These are phyloP conservation scores for Erpobdella octoculata DNA, from an alignment of 2,888 invertebrate genomes.

Conservation along the genomic window DNA sequence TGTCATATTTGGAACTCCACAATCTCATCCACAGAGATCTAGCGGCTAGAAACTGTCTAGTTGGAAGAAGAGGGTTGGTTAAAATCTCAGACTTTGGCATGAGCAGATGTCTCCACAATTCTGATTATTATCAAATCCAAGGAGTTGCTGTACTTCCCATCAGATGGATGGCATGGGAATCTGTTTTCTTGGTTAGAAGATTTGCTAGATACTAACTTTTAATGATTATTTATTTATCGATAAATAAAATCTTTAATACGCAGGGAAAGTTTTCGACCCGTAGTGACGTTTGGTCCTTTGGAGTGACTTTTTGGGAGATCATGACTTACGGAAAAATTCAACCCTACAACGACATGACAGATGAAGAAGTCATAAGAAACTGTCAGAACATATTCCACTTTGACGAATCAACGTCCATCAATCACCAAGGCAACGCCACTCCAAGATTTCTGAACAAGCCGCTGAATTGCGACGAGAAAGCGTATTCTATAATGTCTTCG, in stretches of 20 bases:
- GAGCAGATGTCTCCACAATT: slow-evolving; percentile 24
- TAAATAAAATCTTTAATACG: background rate
- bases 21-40: slow-evolving; percentile 12
- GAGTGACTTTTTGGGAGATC: slow-evolving; percentile 78
- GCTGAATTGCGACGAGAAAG: background rate
- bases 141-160: slow-evolving; percentile 72
- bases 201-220: background rate
- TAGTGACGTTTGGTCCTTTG: slow-evolving; percentile 53
- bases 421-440: background rate
- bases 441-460: background rate
- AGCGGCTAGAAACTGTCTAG: slow-evolving; percentile 9
- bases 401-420: background rate
- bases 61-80: slow-evolving; percentile 61
- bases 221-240: background rate
- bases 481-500: background rate
- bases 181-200: slow-evolving; percentile 59
- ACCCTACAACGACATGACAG: slow-evolving; percentile 69
- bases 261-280: slow-evolving; percentile 17
- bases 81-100: slow-evolving; percentile 31
- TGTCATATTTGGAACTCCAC: slow-evolving; percentile 8
- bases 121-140: slow-evolving; percentile 62
- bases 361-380: slow-evolving; percentile 58
- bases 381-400: slow-evolving; percentile 2
- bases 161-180: slow-evolving; percentile 83
- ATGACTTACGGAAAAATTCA: slow-evolving; percentile 67